These are phyloP conservation scores for Stenichneumon culpator DNA, from an alignment of 2,888 invertebrate species.

Conservation along the genomic window DNA sequence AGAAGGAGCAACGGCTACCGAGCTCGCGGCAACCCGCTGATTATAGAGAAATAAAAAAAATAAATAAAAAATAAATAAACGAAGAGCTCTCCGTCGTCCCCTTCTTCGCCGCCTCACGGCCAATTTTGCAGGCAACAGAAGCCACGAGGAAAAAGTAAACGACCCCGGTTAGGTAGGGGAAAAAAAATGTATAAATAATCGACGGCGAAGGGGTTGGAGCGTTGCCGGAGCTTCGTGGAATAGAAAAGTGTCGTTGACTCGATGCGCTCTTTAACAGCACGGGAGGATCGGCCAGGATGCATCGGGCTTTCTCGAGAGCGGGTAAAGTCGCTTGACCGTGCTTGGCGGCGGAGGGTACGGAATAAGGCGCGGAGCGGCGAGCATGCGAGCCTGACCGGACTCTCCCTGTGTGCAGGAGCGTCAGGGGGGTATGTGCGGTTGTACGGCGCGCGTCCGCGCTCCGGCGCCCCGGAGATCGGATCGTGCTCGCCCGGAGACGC, in stretches of 20 bases:
- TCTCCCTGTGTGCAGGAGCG: not conserved
- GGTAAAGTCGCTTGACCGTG: conserved; percentile 37
- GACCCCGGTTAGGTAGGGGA: not conserved
- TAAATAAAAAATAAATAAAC: conserved; percentile 10
- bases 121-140: conserved; percentile 50
- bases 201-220: conserved; percentile 36
- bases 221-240: conserved; percentile 13
- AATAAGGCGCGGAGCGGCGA: conserved; percentile 35
- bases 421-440: conserved; percentile 1
- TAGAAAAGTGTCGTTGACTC: conserved; percentile 24
- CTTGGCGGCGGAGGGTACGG: conserved; percentile 15
- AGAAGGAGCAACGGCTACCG: conserved; percentile 49
- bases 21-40: conserved; percentile 62
- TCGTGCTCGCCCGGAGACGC: conserved; percentile 69
- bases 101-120: conserved; percentile 19
- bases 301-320: conserved; percentile 14
- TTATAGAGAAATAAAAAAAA: conserved; percentile 58
- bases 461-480: conserved; percentile 70
- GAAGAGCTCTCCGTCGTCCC: conserved; percentile 10
- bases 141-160: not conserved
- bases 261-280: not conserved
- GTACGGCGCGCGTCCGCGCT: conserved; percentile 66
- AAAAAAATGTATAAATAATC: conserved; percentile 69
- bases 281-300: conserved; percentile 28
- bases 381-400: not conserved